Evolutionary conservation across 2,888 invertebrate genomes (phyloP).

Genomic region (Tuta absoluta): DNA sequence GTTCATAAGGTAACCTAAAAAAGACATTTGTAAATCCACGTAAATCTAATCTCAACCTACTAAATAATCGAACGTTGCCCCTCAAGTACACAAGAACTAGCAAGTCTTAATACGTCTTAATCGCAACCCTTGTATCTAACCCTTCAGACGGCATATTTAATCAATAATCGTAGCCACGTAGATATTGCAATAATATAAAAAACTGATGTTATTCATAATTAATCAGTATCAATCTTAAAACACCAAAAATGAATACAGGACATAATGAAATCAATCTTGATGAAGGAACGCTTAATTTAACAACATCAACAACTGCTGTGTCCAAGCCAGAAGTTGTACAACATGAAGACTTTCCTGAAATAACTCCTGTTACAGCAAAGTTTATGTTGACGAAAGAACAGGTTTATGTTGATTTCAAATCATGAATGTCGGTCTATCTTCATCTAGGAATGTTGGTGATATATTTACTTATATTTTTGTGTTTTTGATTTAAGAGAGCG

Average conservation of each 20-base stretch:
- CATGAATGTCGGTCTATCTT: neutral
- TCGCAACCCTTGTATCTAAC: neutral
- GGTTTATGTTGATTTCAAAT: constrained; percentile 42
- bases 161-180: constrained; percentile 15
- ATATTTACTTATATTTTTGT: neutral
- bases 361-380: constrained; percentile 52
- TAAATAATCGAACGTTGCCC: no score
- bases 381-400: constrained; percentile 59
- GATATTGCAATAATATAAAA: neutral
- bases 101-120: no score
- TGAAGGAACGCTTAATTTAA: constrained; percentile 12
- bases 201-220: neutral
- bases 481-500: constrained; percentile 53
- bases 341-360: constrained; percentile 30
- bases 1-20: no score
- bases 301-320: neutral
- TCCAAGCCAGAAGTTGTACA: constrained; percentile 33
- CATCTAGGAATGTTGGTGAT: no score
- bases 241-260: neutral
- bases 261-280: constrained; percentile 13
- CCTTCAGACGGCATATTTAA: neutral
- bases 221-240: neutral
- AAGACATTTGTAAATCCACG: no score
- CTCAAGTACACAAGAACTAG: no score
- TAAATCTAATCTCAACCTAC: no score